Evolutionary conservation across 2,113 vertebrate species (phyloP).

Genomic region (Sturnus vulgaris): DNA sequence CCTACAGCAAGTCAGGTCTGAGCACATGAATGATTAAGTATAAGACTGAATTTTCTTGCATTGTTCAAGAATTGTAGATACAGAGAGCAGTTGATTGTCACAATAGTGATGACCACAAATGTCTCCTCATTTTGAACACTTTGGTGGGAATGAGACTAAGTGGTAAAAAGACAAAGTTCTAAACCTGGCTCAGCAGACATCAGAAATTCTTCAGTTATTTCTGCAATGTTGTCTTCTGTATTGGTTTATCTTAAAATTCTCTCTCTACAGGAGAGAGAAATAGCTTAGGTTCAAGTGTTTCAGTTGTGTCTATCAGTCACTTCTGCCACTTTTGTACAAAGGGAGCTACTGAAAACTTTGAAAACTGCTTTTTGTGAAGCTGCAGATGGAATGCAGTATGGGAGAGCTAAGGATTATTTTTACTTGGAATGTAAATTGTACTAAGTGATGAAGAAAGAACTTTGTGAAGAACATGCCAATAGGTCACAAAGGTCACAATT

Average conservation of each 20-base stretch:
- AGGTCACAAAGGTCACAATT: background rate
- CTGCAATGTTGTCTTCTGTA: background rate
- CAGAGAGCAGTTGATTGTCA: background rate
- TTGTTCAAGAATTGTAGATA: background rate
- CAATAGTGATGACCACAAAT: background rate
- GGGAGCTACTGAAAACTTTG: background rate
- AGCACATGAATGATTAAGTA: background rate
- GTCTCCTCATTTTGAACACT: background rate
- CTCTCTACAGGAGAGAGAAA: background rate
- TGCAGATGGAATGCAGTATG: background rate
- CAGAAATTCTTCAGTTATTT: background rate
- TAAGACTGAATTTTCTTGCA: background rate
- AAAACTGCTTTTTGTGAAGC: background rate
- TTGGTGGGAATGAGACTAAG: background rate
- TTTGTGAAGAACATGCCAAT: background rate
- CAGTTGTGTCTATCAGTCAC: background rate
- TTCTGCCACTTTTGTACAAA: background rate
- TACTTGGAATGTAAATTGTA: background rate
- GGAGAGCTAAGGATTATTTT: background rate
- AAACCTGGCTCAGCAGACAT: background rate
- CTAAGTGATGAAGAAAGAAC: background rate
- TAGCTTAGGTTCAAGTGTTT: background rate
- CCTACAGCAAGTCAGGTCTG: constrained; percentile 91
- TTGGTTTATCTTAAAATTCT: background rate
- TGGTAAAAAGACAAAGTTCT: background rate